These are phyloP conservation scores for Trichonephila clavipes DNA, from an alignment of 1,140 invertebrate genomes.

Conservation along the genomic window DNA sequence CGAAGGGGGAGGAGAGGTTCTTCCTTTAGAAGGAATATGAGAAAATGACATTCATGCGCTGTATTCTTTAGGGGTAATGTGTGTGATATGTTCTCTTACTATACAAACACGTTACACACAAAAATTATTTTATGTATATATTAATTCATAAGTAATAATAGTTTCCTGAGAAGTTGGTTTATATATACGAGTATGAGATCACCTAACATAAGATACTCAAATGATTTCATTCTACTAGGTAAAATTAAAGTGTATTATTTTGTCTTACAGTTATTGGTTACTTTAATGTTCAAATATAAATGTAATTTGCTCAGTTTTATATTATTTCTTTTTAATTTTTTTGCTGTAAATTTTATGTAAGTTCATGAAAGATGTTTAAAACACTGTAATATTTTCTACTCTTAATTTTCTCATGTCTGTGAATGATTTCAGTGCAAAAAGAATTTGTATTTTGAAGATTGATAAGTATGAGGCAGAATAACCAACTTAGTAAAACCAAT, in stretches of 20 bases:
- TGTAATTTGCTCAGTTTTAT: background rate
- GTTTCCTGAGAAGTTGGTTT: background rate
- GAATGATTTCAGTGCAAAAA: no score
- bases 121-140: background rate
- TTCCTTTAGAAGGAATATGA: constrained; percentile 8
- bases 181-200: background rate
- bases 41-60: background rate
- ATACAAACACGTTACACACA: background rate
- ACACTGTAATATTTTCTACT: no score
- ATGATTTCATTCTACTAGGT: background rate
- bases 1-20: background rate
- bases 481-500: no score
- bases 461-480: no score
- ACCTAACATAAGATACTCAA: background rate
- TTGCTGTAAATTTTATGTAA: background rate
- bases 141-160: background rate
- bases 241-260: background rate
- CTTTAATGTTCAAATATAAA: background rate
- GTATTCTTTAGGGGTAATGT: background rate
- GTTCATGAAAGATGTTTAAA: background rate
- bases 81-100: background rate
- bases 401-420: no score
- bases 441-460: no score
- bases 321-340: background rate
- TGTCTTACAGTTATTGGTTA: background rate